These are phyloP conservation scores for Triops cancriformis DNA, from an alignment of 1,140 invertebrate species.

Conservation along the genomic window DNA sequence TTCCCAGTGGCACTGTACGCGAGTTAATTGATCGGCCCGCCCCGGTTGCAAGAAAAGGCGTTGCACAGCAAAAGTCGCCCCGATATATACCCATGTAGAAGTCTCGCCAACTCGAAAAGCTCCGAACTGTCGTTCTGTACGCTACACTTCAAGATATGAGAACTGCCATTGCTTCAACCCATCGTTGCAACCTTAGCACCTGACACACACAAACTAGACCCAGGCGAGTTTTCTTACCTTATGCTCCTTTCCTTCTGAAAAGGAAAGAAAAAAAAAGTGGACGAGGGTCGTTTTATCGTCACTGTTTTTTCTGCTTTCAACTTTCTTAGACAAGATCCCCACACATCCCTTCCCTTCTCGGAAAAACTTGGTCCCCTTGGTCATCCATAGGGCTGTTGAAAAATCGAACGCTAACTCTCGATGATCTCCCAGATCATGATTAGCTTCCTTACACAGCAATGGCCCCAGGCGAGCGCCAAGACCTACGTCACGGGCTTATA, in stretches of 20 bases:
- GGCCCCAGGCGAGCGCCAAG: background rate
- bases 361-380: background rate
- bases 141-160: constrained; percentile 13
- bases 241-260: too few species aligned
- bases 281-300: background rate
- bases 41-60: constrained; percentile 1
- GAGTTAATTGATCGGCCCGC: constrained; percentile 12
- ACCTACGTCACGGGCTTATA: background rate
- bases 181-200: background rate
- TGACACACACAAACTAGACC: constrained; percentile 3
- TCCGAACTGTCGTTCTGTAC: background rate
- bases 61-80: background rate
- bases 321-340: too few species aligned
- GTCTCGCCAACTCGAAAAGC: constrained; percentile 9
- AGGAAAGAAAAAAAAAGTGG: background rate
- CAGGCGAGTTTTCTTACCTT: background rate
- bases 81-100: constrained; percentile 6
- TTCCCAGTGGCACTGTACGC: constrained; percentile 8
- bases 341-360: background rate
- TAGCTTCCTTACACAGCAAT: background rate
- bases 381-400: background rate
- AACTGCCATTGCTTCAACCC: background rate
- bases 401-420: background rate
- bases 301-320: background rate
- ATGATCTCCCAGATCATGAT: background rate